Conservation (phyloP, 37 sponge, comb jelly and placozoan genomes). For the Cliona cf. orientalis region DNA sequence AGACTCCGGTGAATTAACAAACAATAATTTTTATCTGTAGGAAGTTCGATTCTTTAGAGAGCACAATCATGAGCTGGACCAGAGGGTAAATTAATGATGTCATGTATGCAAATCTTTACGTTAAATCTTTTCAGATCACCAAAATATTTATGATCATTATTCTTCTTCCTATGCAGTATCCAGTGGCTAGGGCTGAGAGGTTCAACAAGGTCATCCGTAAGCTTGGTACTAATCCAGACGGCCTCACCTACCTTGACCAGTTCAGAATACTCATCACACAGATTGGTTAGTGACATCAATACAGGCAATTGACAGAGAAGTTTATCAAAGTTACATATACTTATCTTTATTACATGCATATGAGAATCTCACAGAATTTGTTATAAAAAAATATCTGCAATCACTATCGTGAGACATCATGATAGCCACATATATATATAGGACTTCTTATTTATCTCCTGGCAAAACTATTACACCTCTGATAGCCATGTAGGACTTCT, state of each 20-base stretch:
- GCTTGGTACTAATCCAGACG: conserved; percentile 88
- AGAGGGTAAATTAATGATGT: conserved; percentile 51
- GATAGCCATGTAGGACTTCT: too few relatives aligned
- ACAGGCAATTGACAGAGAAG: too few relatives aligned
- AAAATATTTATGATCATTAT: neutral
- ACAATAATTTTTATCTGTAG: conserved; percentile 13
- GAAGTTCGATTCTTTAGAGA: conserved; percentile 92
- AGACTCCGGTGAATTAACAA: too few relatives aligned
- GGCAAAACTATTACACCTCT: too few relatives aligned
- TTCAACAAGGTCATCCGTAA: conserved; percentile 94
- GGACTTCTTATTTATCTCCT: too few relatives aligned
- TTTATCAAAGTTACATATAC: too few relatives aligned
- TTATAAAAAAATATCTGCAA: too few relatives aligned
- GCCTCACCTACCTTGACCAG: conserved; percentile 94
- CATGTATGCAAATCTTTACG: conserved; percentile 8
- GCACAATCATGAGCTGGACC: conserved; percentile 80
- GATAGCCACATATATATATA: too few relatives aligned
- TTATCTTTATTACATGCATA: too few relatives aligned
- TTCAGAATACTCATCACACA: conserved; percentile 94
- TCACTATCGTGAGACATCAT: too few relatives aligned
- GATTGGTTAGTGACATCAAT: conserved; percentile 91
- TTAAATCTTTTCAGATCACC: neutral
- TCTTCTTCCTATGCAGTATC: conserved; percentile 81
- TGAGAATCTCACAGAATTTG: too few relatives aligned
- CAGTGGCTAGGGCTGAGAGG: conserved; percentile 91